Percentiles rank a stretch among this genome's conserved stretches.
phyloP scores from a whole-genome alignment of 2,888 invertebrate species.

The Operophtera brumata region DNA sequence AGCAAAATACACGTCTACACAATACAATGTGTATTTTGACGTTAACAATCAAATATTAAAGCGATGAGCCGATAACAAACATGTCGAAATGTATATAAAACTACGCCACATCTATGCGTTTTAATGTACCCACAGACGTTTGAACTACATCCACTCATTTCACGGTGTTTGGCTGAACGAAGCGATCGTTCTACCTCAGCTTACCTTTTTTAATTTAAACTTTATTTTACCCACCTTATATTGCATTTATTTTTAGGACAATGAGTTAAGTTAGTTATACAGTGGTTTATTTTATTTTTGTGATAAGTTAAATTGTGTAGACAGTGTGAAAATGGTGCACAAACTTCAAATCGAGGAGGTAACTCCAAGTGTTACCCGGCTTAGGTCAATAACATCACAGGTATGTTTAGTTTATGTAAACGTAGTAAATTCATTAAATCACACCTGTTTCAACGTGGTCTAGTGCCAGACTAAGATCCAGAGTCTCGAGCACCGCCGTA shows the following conservation, averaged over 20 bases:
- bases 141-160: constrained; percentile 13
- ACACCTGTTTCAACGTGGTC: no score
- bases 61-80: constrained; percentile 19
- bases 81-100: constrained; percentile 17
- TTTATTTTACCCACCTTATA: not conserved
- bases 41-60: constrained; percentile 7
- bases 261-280: not conserved
- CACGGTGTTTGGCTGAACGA: constrained; percentile 1
- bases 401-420: constrained; percentile 41
- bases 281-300: constrained; percentile 1
- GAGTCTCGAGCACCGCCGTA: no score
- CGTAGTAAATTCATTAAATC: no score
- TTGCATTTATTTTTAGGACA: not conserved
- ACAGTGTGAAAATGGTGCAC: constrained; percentile 31
- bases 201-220: not conserved
- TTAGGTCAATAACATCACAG: constrained; percentile 59
- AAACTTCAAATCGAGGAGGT: constrained; percentile 32
- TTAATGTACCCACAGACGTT: not conserved
- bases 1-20: no score
- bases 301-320: not conserved
- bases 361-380: constrained; percentile 39
- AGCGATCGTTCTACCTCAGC: constrained; percentile 3
- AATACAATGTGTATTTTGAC: not conserved
- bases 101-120: not conserved
- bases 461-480: no score